Percentiles rank a stretch among this genome's conserved stretches.
phyloP scores from a whole-genome alignment of 2,888 invertebrate species.

The Candidula unifasciata region DNA sequence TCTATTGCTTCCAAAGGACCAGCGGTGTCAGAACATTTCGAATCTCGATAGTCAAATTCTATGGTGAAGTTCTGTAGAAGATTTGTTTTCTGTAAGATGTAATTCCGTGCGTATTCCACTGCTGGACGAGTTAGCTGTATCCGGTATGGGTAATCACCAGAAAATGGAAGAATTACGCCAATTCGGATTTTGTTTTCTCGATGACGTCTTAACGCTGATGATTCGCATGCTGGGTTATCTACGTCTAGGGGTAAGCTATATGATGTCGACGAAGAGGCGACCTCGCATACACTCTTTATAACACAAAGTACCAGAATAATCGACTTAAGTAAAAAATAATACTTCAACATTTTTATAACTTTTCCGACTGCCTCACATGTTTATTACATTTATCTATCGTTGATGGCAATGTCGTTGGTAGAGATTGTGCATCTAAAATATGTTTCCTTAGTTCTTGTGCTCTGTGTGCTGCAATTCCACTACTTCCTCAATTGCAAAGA shows the following conservation, averaged over 20 bases:
- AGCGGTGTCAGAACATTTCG: constrained; percentile 65
- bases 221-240: background rate
- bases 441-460: too few relatives aligned
- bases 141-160: constrained; percentile 58
- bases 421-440: too few relatives aligned
- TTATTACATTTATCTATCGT: too few relatives aligned
- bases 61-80: constrained; percentile 55
- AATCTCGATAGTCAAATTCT: constrained; percentile 59
- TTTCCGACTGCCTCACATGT: too few relatives aligned
- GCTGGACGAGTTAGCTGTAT: constrained; percentile 68
- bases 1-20: constrained; percentile 70
- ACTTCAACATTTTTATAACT: background rate
- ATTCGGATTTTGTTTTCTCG: constrained; percentile 56
- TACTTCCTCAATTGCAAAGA: too few relatives aligned
- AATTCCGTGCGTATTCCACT: constrained; percentile 69
- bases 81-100: constrained; percentile 51
- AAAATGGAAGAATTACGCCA: constrained; percentile 69
- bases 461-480: too few relatives aligned
- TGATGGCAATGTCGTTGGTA: too few relatives aligned
- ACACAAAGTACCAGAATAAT: background rate
- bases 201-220: constrained; percentile 17
- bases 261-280: constrained; percentile 40
- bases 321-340: background rate
- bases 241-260: constrained; percentile 23
- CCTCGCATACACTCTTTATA: background rate